Base-by-base conservation (phyloP, 2,113 vertebrate genomes). In the Indri indri region DNA sequence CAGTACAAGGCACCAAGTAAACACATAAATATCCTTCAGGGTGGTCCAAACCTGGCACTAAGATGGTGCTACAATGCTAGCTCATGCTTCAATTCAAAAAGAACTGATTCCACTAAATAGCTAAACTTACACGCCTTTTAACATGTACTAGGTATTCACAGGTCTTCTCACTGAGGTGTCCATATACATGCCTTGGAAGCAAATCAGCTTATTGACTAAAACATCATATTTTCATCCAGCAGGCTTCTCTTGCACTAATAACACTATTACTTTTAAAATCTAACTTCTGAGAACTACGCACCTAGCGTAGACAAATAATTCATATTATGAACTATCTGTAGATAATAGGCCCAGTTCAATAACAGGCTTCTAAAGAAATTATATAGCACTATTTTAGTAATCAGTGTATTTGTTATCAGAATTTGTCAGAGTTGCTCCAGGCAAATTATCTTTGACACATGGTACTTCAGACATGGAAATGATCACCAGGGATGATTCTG, bases 381-480 rank as follows among this genome's bases (percentile, higher is more conserved):
- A 90, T 34, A 47, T 30, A 10, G 42, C 47, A 57, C 2, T 63
- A 47, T 76, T 76, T 91, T 83, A 90, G 42, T 94, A 95, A 95
- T 66, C 42, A 93, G 17, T 30, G 8, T 70, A 30, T 87, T 90
- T 93, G 45, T 79, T 94, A 82, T 59, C 40, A 70, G 52, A 77
- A 61, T 88, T 90, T 95, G 3, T 65, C 70, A 95, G 85, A 96
- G 68, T 88, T 92, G 63, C 16, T 71, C 81, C 92, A 97, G 96
- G 86, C 97, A 96, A 97, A 98, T 96, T 98, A 98, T 94, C 73
- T 97, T 96, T 98, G 94, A 98, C 97, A 98, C 92, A 96, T 97
- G 94, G 96, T 97, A 97, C 95, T 98, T 98, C 92, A 98, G 93
- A 98, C 91, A 9, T 80, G 65, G 97, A 98, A 96, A 98, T 98